A percentile compares a stretch with the other conserved stretches of the same genome.
Conservation (phyloP, 2,113 vertebrate species). For the Orcinus orca region DNA sequence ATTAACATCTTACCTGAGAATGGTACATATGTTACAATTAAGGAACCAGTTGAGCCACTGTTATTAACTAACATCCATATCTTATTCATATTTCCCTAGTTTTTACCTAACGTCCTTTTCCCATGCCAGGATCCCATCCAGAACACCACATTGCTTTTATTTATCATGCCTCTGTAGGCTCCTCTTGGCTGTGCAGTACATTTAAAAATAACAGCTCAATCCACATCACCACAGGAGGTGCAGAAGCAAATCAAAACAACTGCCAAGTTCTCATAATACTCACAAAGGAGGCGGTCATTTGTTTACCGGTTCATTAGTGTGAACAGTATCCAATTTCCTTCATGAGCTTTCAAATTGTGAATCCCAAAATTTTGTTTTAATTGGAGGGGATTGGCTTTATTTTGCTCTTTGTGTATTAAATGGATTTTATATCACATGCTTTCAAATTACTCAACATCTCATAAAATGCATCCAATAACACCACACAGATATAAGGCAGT, state of each 20-base stretch:
- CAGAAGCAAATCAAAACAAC: not conserved
- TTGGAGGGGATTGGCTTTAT: not conserved
- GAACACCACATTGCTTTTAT: not conserved
- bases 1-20: not conserved
- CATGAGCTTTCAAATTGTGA: not conserved
- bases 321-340: not conserved
- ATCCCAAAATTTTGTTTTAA: not conserved
- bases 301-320: no score
- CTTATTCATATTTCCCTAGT: not conserved
- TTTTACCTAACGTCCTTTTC: not conserved
- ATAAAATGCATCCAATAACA: not conserved
- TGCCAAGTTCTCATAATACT: not conserved
- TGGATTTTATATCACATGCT: not conserved
- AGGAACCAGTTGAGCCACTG: not conserved
- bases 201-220: not conserved
- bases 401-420: not conserved
- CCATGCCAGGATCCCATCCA: not conserved
- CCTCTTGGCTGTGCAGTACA: not conserved
- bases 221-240: not conserved
- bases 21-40: not conserved
- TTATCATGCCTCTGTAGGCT: not conserved
- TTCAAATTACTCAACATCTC: not conserved
- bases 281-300: not conserved
- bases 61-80: not conserved
- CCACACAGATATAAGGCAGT: not conserved